phyloP scores from a whole-genome alignment of 2,797 vertebrate species.

The Sphaeramia orbicularis region DNA sequence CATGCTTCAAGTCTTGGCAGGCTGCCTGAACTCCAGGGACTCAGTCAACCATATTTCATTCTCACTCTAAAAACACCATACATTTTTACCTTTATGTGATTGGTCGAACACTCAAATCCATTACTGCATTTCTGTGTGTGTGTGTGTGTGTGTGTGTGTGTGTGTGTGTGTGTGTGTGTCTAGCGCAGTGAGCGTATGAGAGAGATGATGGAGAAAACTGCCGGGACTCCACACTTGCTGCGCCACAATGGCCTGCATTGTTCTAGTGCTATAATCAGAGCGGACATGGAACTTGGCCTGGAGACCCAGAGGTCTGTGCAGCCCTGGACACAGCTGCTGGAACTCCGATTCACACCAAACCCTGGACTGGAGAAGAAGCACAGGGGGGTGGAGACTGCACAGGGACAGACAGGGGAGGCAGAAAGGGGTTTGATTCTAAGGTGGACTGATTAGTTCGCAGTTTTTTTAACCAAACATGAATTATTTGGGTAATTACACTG shows the following conservation, averaged over 20 bases:
- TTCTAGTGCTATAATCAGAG: slow-evolving; percentile 84
- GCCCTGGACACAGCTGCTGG: slow-evolving; percentile 84
- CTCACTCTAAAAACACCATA: slow-evolving; percentile 49
- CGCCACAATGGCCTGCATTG: slow-evolving; percentile 85
- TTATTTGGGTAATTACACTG: too few relatives aligned
- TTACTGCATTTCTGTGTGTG: slow-evolving; percentile 40
- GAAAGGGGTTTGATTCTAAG: too few relatives aligned
- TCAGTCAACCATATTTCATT: slow-evolving; percentile 69
- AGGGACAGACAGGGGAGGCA: too few relatives aligned
- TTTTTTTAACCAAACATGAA: too few relatives aligned
- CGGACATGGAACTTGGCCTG: slow-evolving; percentile 85
- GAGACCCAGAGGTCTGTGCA: slow-evolving; percentile 79
- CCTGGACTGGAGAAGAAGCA: slow-evolving; percentile 40
- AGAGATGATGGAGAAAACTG: slow-evolving; percentile 67
- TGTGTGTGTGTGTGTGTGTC: slow-evolving; percentile 40
- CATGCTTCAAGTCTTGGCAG: slow-evolving; percentile 73
- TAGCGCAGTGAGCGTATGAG: slow-evolving; percentile 55
- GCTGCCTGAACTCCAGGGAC: slow-evolving; percentile 68
- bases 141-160: slow-evolving; percentile 38
- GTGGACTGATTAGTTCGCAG: too few relatives aligned
- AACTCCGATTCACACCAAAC: slow-evolving; percentile 70
- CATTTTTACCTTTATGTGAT: slow-evolving; percentile 73
- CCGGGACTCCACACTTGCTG: slow-evolving; percentile 57
- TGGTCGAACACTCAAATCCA: slow-evolving; percentile 46
- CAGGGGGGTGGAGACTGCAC: neutral